Conservation (phyloP, 1,140 invertebrate genomes). For the Drosophila repletoides region DNA sequence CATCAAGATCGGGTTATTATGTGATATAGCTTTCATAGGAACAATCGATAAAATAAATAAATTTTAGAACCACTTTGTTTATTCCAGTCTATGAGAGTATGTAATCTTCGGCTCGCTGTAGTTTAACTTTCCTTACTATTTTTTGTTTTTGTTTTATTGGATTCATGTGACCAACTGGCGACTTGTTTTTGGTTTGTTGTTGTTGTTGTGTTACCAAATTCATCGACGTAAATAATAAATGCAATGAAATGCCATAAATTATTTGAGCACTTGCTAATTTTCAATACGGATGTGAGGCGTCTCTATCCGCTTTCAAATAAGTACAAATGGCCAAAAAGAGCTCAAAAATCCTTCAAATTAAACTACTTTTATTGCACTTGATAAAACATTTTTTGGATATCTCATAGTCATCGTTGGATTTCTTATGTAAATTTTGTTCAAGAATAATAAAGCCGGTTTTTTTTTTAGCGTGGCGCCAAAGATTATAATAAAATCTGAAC, state of each 20-base stretch:
- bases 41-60: too few relatives aligned
- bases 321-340: not conserved
- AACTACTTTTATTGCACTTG: constrained; percentile 5
- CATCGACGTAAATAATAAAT: constrained; percentile 48
- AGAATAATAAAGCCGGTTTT: constrained; percentile 23
- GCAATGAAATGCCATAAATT: constrained; percentile 53
- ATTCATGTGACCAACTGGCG: constrained; percentile 57
- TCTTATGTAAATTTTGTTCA: constrained; percentile 20
- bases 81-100: too few relatives aligned
- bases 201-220: constrained; percentile 26
- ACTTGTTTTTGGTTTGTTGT: constrained; percentile 40
- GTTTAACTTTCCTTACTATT: not conserved
- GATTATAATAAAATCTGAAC: constrained; percentile 18
- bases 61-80: too few relatives aligned
- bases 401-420: constrained; percentile 4
- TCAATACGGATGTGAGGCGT: constrained; percentile 40
- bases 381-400: constrained; percentile 15
- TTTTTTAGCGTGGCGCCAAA: not conserved
- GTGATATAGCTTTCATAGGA: too few relatives aligned
- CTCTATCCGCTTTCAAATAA: constrained; percentile 5
- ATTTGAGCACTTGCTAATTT: constrained; percentile 54
- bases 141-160: constrained; percentile 28
- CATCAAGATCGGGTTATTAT: too few relatives aligned
- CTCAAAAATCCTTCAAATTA: constrained; percentile 5
- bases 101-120: not conserved